Percentiles rank a stretch among this genome's conserved stretches.
Conservation (phyloP, 1,140 invertebrate genomes). For the Musca domestica region DNA sequence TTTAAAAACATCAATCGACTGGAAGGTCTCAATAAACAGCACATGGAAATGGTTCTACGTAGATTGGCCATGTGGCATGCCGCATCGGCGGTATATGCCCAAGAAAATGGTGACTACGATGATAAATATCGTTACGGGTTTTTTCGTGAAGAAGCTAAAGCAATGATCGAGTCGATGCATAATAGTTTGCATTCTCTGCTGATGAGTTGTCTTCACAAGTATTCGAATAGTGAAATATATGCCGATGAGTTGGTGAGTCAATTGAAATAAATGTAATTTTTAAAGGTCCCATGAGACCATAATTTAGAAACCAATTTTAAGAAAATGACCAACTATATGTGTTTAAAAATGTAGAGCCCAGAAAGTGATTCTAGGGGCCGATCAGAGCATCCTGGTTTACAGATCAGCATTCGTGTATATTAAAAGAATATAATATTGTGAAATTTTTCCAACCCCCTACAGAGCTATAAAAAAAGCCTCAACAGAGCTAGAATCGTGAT, state of each 20-base stretch:
- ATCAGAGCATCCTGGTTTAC: too few relatives aligned
- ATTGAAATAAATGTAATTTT: too few relatives aligned
- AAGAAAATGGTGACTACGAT: constrained; percentile 30
- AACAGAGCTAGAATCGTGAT: too few relatives aligned
- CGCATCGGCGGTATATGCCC: constrained; percentile 34
- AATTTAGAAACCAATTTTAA: too few relatives aligned
- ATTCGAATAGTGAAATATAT: not conserved
- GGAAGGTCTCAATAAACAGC: constrained; percentile 55
- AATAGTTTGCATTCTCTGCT: not conserved
- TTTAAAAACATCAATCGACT: constrained; percentile 58
- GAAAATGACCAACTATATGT: too few relatives aligned
- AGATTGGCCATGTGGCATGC: constrained; percentile 61
- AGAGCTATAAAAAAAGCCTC: too few relatives aligned
- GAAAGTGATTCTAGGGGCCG: too few relatives aligned
- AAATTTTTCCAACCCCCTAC: too few relatives aligned
- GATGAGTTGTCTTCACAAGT: not conserved
- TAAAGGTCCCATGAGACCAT: too few relatives aligned
- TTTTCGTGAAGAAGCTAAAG: constrained; percentile 12
- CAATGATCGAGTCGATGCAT: not conserved
- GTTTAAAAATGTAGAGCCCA: too few relatives aligned
- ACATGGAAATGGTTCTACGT: constrained; percentile 55
- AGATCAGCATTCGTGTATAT: too few relatives aligned
- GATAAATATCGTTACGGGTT: not conserved
- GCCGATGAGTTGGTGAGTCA: constrained; percentile 11
- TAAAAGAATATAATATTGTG: too few relatives aligned